Evolutionary conservation across 1,140 invertebrate species (phyloP), one percentile per base, ranked within the genome.

Genomic region (Drosophila arizonae): DNA sequence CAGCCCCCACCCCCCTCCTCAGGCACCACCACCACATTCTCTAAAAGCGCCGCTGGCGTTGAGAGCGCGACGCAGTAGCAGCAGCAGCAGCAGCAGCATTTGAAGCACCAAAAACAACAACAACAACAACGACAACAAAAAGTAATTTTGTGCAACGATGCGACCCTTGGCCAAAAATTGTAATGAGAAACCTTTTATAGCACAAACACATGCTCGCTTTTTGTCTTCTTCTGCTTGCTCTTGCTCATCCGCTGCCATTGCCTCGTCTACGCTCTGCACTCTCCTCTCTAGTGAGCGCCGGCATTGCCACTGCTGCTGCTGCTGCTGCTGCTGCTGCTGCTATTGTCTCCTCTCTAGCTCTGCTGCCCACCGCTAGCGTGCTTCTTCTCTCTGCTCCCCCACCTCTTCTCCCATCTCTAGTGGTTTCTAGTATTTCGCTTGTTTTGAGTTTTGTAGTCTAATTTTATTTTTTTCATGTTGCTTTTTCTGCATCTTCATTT

Each of bases 181-280:
- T 86, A 86, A 86, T 86, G 81, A 81, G 81, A 86, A 86, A 86
- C 81, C 81, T 86, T 86, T 86, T 86, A 81, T 86, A 82, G 82
- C 68, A 66, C 81, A 76, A 81, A 81, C 81, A 86, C 81, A 85
- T 85, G 81, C 81, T 81, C 71, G 75, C 81, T 81, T 85, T 86
- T 74, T 70, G 58, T 74, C 66, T 62, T 68, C 51, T 63, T 56
- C 13, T 15, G 41, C 56, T 33, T 60, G 28, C 33, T 46, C 57
- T 45, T 48, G 57, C 57, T 60, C 51, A 54, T 54, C 51, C 51
- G 30, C 30, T 36, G 52, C 52, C 13, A 30, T n/a, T 17, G 48
- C 48, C 24, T 50, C 48, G 21, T 13, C 13, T 8, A 8, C 15
- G 15, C n/a, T 1, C 48, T 51, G 2, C 48, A 13, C 26, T 10